These are phyloP conservation scores for Carettochelys insculpta DNA, from an alignment of 2,113 vertebrate genomes.

Conservation along the genomic window DNA sequence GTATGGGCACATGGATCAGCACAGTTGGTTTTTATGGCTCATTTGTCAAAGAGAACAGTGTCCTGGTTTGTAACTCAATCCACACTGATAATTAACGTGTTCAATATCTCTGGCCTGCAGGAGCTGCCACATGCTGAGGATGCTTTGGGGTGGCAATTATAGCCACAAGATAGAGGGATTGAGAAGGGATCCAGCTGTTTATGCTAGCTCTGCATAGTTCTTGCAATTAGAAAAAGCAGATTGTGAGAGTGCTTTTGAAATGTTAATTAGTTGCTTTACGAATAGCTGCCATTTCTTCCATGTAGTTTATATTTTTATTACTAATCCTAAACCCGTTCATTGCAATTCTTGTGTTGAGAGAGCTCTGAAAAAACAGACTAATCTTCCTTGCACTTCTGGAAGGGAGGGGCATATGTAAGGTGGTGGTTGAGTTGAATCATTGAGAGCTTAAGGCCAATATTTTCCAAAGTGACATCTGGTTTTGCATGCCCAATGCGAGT, in stretches of 20 bases:
- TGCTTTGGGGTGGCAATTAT: not conserved
- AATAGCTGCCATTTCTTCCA: not conserved
- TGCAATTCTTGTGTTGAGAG: not conserved
- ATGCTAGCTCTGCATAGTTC: not conserved
- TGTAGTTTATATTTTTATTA: not conserved
- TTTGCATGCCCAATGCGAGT: not conserved
- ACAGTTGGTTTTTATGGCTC: not conserved
- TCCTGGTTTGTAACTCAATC: not conserved
- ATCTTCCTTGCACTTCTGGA: not conserved
- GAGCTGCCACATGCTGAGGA: not conserved
- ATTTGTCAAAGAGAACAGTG: not conserved
- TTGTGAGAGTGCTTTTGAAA: not conserved
- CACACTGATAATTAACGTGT: not conserved
- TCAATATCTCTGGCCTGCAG: not conserved
- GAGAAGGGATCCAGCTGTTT: not conserved
- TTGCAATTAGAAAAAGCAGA: not conserved
- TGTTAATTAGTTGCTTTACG: not conserved
- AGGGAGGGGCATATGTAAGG: rapidly evolving
- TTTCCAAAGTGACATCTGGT: not conserved
- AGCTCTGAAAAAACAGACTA: not conserved
- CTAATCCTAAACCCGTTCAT: not conserved
- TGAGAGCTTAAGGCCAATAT: rapidly evolving
- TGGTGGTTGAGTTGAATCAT: rapidly evolving
- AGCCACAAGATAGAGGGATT: not conserved
- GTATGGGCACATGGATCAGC: not conserved